A percentile compares a stretch with the other conserved stretches of the same genome.
Conservation (phyloP, 2,113 vertebrate genomes). For the Cyanoramphus novaezelandiae region DNA sequence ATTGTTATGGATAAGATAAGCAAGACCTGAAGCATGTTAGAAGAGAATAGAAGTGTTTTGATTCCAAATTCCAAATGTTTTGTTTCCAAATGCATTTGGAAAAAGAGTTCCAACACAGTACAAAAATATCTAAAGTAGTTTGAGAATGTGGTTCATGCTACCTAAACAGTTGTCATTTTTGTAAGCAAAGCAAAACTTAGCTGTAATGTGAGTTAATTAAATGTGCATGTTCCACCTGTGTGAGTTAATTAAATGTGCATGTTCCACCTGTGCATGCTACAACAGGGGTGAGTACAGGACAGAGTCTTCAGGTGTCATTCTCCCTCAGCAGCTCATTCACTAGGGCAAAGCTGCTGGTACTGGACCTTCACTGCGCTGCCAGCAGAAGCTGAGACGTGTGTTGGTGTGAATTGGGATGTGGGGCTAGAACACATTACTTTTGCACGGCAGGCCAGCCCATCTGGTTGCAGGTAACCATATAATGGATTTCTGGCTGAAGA, state of each 20-base stretch:
- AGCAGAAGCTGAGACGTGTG: neutral
- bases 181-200: neutral
- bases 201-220: neutral
- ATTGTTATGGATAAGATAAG: neutral
- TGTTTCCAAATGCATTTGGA: neutral
- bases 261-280: neutral
- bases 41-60: neutral
- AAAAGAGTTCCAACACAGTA: neutral
- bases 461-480: neutral
- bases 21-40: neutral
- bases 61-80: no score
- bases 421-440: neutral
- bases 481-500: neutral
- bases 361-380: neutral
- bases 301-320: neutral
- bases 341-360: neutral
- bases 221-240: neutral
- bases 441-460: neutral
- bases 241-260: neutral
- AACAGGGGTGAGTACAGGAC: neutral
- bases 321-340: neutral
- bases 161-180: neutral
- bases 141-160: neutral
- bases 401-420: neutral
- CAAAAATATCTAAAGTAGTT: neutral